Evolutionary conservation across 2,888 invertebrate genomes (phyloP), one percentile per base, ranked within the genome.

Genomic region (Drosophila picticornis): DNA sequence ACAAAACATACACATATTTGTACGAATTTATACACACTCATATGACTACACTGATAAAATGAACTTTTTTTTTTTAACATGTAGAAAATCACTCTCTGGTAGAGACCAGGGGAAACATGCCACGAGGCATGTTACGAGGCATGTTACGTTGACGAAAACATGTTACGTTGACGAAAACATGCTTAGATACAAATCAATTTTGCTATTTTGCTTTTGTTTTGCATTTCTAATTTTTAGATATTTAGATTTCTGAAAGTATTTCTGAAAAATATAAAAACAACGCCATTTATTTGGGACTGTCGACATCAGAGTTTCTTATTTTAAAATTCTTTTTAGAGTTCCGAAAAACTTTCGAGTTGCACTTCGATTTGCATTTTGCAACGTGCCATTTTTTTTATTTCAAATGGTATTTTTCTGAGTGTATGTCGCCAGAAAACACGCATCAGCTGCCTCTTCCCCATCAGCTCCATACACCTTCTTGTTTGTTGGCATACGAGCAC

Each of bases 361-460:
- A 6, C 3, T 11, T 6, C 22, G 22, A 43, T 16, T 16, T 22
- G 22, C 1, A 22, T 43, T 43, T 43, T 13, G 13, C 6, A 22
- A 6, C 3, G 22, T 46, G 22, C 4, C 4, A 10, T 36, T 43
- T 5, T 2, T 55, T 38, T n/a, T 1, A 29, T n/a, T 38, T 43
- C 22, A 43, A 1, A 11, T 43, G 22, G 43, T 43, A 16, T 25
- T 46, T 46, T 16, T 16, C 46, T 46, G 9, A 22, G 22, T 66
- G 82, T 61, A 75, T 57, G 65, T 70, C 70, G 40, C 71, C 43
- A 75, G 80, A 65, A 70, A 71, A 60, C 71, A 79, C 75, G 67
- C 60, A 75, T 69, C 62, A 67, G 55, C 43, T 22, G 22, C 43
- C 29, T 16, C 29, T 27, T 13, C 13, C 27, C 9, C 2, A 5